A percentile compares a stretch with the other conserved stretches of the same genome.
phyloP scores from a whole-genome alignment of 2,888 invertebrate genomes.

The Synergus japonicus region DNA sequence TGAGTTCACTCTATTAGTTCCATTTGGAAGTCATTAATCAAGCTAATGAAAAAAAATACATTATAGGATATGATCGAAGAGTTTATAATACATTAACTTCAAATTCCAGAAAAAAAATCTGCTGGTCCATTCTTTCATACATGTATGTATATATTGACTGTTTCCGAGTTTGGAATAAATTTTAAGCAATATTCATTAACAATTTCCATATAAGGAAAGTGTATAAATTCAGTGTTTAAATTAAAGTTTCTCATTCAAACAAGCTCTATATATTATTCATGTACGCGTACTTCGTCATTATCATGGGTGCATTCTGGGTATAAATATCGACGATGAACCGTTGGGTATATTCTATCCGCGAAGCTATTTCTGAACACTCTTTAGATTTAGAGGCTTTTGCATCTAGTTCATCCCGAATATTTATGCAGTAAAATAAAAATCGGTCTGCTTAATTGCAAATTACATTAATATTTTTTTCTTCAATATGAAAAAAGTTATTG shows the following conservation, averaged over 20 bases:
- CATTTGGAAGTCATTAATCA: not conserved
- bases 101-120: slow-evolving; percentile 19
- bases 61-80: not conserved
- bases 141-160: slow-evolving; percentile 6
- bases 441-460: not conserved
- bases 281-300: slow-evolving; percentile 17
- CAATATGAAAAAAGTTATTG: too few relatives aligned
- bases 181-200: not conserved
- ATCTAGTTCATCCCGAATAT: not conserved
- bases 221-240: not conserved
- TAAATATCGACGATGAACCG: slow-evolving; percentile 13
- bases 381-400: slow-evolving; percentile 1
- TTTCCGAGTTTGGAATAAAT: slow-evolving; percentile 35
- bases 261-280: slow-evolving; percentile 22
- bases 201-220: too few relatives aligned
- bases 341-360: not conserved
- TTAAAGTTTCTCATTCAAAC: slow-evolving; percentile 22
- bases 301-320: slow-evolving; percentile 23
- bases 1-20: not conserved
- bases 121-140: not conserved
- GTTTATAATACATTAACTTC: not conserved
- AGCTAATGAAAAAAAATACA: not conserved
- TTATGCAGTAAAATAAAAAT: not conserved
- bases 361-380: slow-evolving; percentile 3
- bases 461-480: not conserved